Base-by-base conservation (phyloP, 2,888 invertebrate genomes). In the Acanthosepion lycidas region DNA sequence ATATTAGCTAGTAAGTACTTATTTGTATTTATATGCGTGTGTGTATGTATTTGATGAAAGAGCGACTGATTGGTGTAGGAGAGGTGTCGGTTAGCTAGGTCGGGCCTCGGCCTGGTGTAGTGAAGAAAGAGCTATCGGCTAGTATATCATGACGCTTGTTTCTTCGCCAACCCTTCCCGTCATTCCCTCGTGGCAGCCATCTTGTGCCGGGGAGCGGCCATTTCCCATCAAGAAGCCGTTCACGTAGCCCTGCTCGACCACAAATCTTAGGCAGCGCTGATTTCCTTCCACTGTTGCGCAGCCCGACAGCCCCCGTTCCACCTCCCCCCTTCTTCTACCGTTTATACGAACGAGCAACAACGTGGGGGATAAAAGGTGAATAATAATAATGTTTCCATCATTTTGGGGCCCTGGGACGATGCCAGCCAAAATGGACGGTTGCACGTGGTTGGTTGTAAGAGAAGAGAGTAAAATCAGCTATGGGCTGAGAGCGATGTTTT, bases 191-290 rank as follows among this genome's bases (percentile, higher is more conserved):
- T 78, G 78, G 78, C 78, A n/a, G 78, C 78, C 78, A 78, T 78
- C 78, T 78, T 78, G 78, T 15, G 78, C 78, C n/a, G 78, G 12
- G 78, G 78, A 12, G 78, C 78, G 78, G 78, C n/a, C n/a, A n/a
- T n/a, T 78, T n/a, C 78, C n/a, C 78, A 78, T 78, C 78, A 78
- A 78, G 78, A 78, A 78, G 78, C 78, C 78, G 78, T 78, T 78
- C 78, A 78, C 78, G 78, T 78, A 78, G 78, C n/a, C 78, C 12
- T 78, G n/a, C n/a, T n/a, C 78, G 78, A n/a, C 78, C 78, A 78
- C 78, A 78, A 78, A 78, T 78, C 78, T 78, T 78, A 78, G n/a
- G n/a, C 78, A 78, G n/a, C 78, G 78, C n/a, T 33, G 78, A 78
- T n/a, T 78, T 78, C n/a, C 78, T n/a, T n/a, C 78, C 78, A 78